Evolutionary conservation across 2,797 vertebrate species (phyloP), one percentile per base, ranked within the genome.

Genomic region (Acipenser ruthenus): DNA sequence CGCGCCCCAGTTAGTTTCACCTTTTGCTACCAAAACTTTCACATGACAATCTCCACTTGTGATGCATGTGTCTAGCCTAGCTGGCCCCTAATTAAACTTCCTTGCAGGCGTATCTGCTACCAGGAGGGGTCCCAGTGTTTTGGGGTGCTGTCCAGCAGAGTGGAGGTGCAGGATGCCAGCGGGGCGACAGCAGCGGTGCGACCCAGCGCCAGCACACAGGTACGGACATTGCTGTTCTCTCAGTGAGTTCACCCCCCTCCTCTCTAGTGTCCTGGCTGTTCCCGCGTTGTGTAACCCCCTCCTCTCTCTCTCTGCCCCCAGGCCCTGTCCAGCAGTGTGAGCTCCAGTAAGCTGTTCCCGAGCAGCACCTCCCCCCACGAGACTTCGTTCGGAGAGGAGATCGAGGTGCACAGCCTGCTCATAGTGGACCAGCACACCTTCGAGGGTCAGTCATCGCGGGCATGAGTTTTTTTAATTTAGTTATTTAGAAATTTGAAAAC

Each of bases 341-440:
- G 96, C 80, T 97, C 94, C 77, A 98, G 96, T 85, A 99, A 99
- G 81, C 88, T 99, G 48, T 99, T 99, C 79, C 96, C 97, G 74
- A 99, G 96, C 87, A 98, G 95, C 82, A 99, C 96, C 0, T 95
- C 95, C 0, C 95, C 94, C 0, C 97, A 97, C 0, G 97, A 99
- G 88, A 96, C 94, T 0, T 99, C 97, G 52, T 99, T 97, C 0
- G 97, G 97, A 0, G 97, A 99, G 72, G 97, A 99, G 80, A 93
- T 99, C 71, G 97, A 99, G 79, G 95, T 99, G 71, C 97, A 99
- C 87, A 99, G 94, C 78, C 90, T 99, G 65, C 91, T 99, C 1
- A 96, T 99, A 58, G 96, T 99, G 47, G 97, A 99, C 78, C 97
- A 99, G 78, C 96, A 99, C 84, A 99, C 97, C 55, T 99, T 99